Conservation (phyloP, 2,113 vertebrate genomes). For the Merops nubicus region DNA sequence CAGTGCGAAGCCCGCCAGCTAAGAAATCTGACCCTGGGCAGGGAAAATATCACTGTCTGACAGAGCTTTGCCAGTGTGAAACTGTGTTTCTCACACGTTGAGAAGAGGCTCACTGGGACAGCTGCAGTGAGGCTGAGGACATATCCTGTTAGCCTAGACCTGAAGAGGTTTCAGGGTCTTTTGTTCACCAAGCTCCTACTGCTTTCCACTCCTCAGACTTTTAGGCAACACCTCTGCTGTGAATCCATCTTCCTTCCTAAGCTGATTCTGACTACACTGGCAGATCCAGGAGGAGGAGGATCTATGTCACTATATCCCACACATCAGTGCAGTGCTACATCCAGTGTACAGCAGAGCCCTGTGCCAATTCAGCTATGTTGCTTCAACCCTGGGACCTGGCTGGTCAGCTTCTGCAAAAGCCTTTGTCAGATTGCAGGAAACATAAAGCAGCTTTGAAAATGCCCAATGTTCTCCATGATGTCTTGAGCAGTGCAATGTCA, state of each 20-base stretch:
- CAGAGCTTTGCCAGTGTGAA: neutral
- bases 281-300: neutral
- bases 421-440: neutral
- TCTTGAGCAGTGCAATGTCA: neutral
- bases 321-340: neutral
- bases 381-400: neutral
- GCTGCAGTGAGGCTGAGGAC: neutral
- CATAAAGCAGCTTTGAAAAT: neutral
- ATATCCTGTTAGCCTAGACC: neutral
- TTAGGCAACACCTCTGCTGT: neutral
- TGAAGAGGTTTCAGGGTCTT: neutral
- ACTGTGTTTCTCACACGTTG: neutral
- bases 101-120: neutral
- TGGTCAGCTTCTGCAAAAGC: neutral
- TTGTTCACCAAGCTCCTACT: neutral
- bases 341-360: fast-evolving
- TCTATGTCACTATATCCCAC: neutral
- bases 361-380: neutral
- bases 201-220: neutral
- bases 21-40: neutral
- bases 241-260: neutral
- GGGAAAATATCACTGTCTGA: conserved; percentile 7
- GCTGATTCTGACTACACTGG: neutral
- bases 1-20: neutral
- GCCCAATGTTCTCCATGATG: neutral